Evolutionary conservation across 2,797 vertebrate genomes (phyloP), one percentile per base, ranked within the genome.

Genomic region (Pseudochirops cupreus): DNA sequence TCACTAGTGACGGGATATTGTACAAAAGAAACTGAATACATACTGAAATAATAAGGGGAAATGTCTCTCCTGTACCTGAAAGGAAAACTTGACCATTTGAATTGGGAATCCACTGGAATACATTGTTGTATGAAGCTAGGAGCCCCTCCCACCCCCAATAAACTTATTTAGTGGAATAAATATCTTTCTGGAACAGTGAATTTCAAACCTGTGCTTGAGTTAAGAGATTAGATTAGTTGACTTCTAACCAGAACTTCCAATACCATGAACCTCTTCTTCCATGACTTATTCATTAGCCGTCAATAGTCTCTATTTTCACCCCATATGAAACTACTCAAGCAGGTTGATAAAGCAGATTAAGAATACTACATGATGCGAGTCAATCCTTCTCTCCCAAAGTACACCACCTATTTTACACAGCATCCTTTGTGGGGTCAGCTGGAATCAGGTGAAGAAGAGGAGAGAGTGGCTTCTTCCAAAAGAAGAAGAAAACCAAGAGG

Each of bases 321-420:
- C 94, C 92, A 91, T 59, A 87, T 87, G 93, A 97, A 94, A 50
- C 31, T 91, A 89, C 56, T 67, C 92, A 92, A 39, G 94, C 94
- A 95, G 57, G 56, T 31, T 91, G 28, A 67, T 54, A 82, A 21
- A 91, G 53, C 16, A 96, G 90, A 94, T n/a, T 50, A 7, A 33
- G 92, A 89, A 93, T 11, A 94, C 10, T 53, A 12, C 89, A 94
- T 21, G 18, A 39, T 14, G 0, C n/a, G 21, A 9, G 21, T 74
- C 14, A 90, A 56, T 46, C 21, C 13, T 53, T 92, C 93, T 16
- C 0, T 74, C 9, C 55, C 53, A 92, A 90, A 58, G 67, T 4
- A 94, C 0, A 92, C 39, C 50, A 31, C 67, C 89, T 9, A 3
- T 57, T 33, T 10, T 53, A 82, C 89, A 90, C 67, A 57, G 52